Conservation (phyloP, 2,113 vertebrate species). For the Anseranas semipalmata region DNA sequence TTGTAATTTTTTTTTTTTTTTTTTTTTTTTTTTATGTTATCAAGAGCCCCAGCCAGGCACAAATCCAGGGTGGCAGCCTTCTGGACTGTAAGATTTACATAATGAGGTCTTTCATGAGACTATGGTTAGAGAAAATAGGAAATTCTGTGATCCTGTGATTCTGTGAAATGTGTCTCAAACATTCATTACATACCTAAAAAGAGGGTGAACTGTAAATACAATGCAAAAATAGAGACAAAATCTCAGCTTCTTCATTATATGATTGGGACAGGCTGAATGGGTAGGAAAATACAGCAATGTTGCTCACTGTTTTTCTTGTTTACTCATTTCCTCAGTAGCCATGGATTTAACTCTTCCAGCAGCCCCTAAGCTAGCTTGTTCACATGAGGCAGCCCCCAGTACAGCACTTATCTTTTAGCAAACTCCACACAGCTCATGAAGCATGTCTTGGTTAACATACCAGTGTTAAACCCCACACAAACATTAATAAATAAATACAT, state of each 20-base stretch:
- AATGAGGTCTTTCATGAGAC: background rate
- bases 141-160: too few relatives aligned
- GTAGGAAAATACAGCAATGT: background rate
- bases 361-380: background rate
- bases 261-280: background rate
- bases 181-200: background rate
- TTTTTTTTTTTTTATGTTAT: too few relatives aligned
- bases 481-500: background rate
- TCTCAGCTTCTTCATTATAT: background rate
- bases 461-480: background rate
- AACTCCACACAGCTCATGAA: background rate
- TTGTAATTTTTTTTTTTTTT: background rate
- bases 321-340: background rate
- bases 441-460: background rate
- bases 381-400: rapidly evolving
- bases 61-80: background rate
- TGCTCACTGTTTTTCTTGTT: background rate
- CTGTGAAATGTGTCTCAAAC: background rate
- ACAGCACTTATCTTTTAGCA: background rate
- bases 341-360: background rate
- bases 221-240: background rate
- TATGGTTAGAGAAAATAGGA: rapidly evolving
- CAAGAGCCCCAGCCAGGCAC: background rate
- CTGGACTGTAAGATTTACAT: background rate
- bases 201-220: background rate